Conservation (phyloP, 2,888 invertebrate species). For the Phania funesta region DNA sequence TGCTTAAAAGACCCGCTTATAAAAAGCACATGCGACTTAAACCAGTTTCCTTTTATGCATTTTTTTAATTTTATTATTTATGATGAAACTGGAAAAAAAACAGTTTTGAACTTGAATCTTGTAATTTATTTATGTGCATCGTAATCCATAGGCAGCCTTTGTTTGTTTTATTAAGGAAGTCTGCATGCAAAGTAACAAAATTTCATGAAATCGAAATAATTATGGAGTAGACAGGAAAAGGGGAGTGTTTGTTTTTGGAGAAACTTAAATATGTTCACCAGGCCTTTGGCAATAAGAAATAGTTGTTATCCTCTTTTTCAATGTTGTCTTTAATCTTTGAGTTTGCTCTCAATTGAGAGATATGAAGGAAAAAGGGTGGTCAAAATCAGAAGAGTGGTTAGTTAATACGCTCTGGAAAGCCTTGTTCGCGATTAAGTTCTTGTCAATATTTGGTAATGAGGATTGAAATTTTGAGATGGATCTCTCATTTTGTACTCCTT, state of each 20-base stretch:
- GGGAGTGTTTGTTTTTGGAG: neutral
- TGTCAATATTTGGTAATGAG: too few species aligned
- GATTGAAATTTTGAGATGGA: too few species aligned
- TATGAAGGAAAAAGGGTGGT: too few species aligned
- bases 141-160: constrained; percentile 1
- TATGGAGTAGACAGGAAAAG: neutral
- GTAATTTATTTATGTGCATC: constrained; percentile 15
- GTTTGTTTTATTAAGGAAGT: constrained; percentile 43
- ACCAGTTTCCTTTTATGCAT: constrained; percentile 17
- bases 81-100: constrained; percentile 54
- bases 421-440: too few species aligned
- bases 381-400: too few species aligned
- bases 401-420: too few species aligned
- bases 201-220: constrained; percentile 12
- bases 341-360: too few species aligned
- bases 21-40: neutral
- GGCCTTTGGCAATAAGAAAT: neutral
- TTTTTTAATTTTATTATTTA: constrained; percentile 32
- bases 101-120: constrained; percentile 61
- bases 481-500: too few species aligned
- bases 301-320: neutral
- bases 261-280: neutral
- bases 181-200: neutral
- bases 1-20: neutral
- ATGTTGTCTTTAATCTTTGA: neutral